Percentiles rank a stretch among this genome's conserved stretches.
Conservation (phyloP, 2,888 invertebrate species). For the Monochamus alternatus region DNA sequence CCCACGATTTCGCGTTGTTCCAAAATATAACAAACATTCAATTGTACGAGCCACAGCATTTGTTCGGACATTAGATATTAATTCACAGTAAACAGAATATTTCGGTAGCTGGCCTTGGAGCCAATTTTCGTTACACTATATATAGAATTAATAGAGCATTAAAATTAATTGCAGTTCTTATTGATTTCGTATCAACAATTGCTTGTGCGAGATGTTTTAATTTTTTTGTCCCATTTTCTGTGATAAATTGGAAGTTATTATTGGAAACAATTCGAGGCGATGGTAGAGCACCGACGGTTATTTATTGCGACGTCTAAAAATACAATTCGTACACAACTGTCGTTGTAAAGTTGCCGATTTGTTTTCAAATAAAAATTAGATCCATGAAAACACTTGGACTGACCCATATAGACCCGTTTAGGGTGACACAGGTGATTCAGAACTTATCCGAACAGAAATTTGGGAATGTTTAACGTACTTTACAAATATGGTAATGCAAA, state of each 20-base stretch:
- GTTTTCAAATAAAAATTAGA: neutral
- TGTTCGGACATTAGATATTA: neutral
- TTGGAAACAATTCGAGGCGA: neutral
- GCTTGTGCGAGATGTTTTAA: neutral
- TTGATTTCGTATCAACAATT: slow-evolving; percentile 12
- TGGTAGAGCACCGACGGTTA: neutral
- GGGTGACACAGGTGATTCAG: too few relatives aligned
- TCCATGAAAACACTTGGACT: too few relatives aligned
- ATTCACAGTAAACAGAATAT: neutral
- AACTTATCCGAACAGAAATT: too few relatives aligned
- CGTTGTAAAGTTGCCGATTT: neutral
- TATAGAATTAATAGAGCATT: slow-evolving; percentile 29
- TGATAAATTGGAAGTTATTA: neutral
- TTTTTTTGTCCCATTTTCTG: slow-evolving; percentile 2
- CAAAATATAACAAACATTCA: neutral
- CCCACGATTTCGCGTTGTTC: neutral
- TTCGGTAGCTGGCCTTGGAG: slow-evolving; percentile 11
- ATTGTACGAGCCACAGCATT: neutral
- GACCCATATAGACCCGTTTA: too few relatives aligned
- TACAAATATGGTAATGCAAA: too few relatives aligned
- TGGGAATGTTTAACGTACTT: too few relatives aligned
- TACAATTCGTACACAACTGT: neutral
- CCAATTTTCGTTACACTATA: slow-evolving; percentile 27
- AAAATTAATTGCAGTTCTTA: slow-evolving; percentile 25
- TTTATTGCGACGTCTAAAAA: neutral